Percentiles rank a stretch among this genome's conserved stretches.
Evolutionary conservation across 2,113 vertebrate species (phyloP).

Genomic region (Ceratotherium simum): DNA sequence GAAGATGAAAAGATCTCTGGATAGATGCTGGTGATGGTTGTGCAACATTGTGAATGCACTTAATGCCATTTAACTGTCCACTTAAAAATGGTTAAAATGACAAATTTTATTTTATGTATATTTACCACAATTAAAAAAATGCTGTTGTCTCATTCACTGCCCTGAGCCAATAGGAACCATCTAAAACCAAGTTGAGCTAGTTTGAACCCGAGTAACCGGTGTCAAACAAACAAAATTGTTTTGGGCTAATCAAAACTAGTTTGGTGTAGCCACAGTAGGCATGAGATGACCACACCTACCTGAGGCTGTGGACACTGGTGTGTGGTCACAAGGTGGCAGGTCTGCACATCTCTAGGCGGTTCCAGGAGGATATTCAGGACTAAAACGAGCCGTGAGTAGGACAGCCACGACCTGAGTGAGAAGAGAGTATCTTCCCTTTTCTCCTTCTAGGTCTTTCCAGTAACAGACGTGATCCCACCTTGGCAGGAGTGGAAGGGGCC

Average conservation of each 20-base stretch:
- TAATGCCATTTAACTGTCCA: not conserved
- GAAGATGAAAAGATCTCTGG: not conserved
- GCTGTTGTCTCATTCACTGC: not conserved
- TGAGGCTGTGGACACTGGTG: not conserved
- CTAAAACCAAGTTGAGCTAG: not conserved
- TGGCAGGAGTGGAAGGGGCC: not conserved
- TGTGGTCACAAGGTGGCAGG: not conserved
- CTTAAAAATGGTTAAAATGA: not conserved
- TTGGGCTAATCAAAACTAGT: not conserved
- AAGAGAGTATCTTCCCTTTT: not conserved
- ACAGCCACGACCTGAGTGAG: not conserved
- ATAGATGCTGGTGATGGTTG: too few relatives aligned
- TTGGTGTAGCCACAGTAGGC: not conserved
- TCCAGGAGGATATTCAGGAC: not conserved
- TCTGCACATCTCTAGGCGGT: not conserved
- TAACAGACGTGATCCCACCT: not conserved
- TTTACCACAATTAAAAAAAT: not conserved
- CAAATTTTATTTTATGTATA: not conserved
- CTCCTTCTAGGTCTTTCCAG: not conserved
- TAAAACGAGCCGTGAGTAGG: not conserved
- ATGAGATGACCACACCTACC: too few relatives aligned
- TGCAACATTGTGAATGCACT: too few relatives aligned
- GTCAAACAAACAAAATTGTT: not conserved
- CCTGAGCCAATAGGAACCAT: not conserved
- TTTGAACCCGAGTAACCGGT: not conserved